These are phyloP conservation scores for Stegodyphus dumicola DNA, from an alignment of 1,140 invertebrate genomes.

Conservation along the genomic window DNA sequence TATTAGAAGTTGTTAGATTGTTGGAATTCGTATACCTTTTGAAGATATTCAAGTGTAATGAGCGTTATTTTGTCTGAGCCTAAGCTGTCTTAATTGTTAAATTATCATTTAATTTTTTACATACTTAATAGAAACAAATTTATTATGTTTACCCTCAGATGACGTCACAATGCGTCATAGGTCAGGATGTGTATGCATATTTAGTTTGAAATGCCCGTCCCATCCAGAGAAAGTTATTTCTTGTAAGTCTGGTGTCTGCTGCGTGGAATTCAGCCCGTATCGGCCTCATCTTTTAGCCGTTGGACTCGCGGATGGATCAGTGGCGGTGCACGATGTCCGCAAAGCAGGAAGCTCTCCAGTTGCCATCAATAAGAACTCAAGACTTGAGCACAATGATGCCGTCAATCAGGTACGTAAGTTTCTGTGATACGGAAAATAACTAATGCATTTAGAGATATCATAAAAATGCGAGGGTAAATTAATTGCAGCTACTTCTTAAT, in stretches of 20 bases:
- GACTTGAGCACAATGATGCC: constrained; percentile 70
- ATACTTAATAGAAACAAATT: too few species aligned
- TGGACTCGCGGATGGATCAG: constrained; percentile 89
- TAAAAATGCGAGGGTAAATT: too few species aligned
- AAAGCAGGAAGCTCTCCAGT: constrained; percentile 65
- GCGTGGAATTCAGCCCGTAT: constrained; percentile 84
- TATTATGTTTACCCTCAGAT: constrained; percentile 74
- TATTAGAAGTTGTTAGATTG: too few species aligned
- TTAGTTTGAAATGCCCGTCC: constrained; percentile 91
- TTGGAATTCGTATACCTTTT: too few species aligned
- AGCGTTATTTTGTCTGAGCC: too few species aligned
- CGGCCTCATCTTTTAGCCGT: constrained; percentile 86
- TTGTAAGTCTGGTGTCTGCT: constrained; percentile 88
- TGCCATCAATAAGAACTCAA: constrained; percentile 68
- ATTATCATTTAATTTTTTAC: too few species aligned
- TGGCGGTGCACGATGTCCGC: constrained; percentile 87
- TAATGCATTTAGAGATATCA: too few species aligned
- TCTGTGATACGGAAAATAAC: too few species aligned
- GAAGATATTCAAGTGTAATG: too few species aligned
- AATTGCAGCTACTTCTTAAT: too few species aligned
- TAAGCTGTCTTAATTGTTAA: too few species aligned
- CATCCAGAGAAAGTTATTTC: constrained; percentile 86
- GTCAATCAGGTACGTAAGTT: constrained; percentile 69
- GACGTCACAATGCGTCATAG: constrained; percentile 81
- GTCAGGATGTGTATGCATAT: constrained; percentile 81